Evolutionary conservation across 1,140 invertebrate species (phyloP), one percentile per base, ranked within the genome.

Genomic region (Nymphalis io): DNA sequence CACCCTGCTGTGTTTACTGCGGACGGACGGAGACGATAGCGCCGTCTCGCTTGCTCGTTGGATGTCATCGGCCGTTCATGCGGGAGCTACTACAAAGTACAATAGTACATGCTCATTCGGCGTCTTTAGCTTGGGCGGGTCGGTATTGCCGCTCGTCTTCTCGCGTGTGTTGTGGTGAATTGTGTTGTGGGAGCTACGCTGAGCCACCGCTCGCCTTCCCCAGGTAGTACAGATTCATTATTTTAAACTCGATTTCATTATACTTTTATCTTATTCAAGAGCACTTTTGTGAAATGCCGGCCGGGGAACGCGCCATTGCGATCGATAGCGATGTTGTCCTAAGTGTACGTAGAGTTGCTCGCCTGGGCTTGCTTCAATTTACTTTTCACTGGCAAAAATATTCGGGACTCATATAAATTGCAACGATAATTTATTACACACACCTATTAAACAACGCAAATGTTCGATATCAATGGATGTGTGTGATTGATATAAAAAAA

Each of bases 311-410:
- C 81, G 81, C 81, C 73, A 77, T 77, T 48, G 62, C 88, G 88
- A 90, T 90, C 88, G 84, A 90, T 90, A 90, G 84, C 82, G 82
- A 88, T 83, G 85, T 87, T 86, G 85, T 88, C 87, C 76, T 74
- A 76, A 73, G 72, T 81, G 79, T 78, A 75, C 73, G 75, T 76
- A 73, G 63, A 73, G 70, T 64, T 51, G 51, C 51, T 64, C 62
- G 51, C 62, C 51, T 21, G 23, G 21, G 20, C 62, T 38, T 33
- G 48, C 5, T 38, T 38, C n/a, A 18, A 23, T 59, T 59, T 59
- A 27, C 51, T 57, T 57, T 57, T 57, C 55, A 55, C 20, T 55
- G n/a, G 13, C 51, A 12, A 20, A 63, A 63, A 38, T 33, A 58
- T 18, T 11, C 18, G 46, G n/a, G 20, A 10, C 6, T 51, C 1